Percentiles rank a stretch among this genome's conserved stretches.
These are phyloP conservation scores for Brachionus paranguensis DNA, from an alignment of 1,140 invertebrate genomes.

Conservation along the genomic window DNA sequence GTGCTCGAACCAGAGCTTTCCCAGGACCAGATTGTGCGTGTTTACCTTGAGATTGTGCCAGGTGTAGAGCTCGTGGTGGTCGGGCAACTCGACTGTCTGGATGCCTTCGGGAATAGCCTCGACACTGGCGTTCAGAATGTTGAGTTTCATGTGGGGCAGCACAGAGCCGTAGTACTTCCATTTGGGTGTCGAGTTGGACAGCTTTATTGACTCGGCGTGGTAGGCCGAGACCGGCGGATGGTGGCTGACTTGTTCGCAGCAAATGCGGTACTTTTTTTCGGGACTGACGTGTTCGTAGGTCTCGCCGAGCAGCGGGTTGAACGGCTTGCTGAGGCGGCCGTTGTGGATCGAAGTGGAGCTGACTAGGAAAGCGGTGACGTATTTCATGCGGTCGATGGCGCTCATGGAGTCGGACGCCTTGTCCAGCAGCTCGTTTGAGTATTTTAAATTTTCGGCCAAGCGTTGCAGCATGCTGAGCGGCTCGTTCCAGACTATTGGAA, in stretches of 20 bases:
- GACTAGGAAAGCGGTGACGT: constrained; percentile 31
- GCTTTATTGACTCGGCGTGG: neutral
- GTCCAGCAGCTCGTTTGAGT: constrained; percentile 69
- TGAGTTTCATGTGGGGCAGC: constrained; percentile 7
- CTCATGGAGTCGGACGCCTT: constrained; percentile 65
- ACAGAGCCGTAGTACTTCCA: constrained; percentile 37
- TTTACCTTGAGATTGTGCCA: constrained; percentile 78
- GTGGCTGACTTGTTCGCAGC: constrained; percentile 52
- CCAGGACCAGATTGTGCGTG: constrained; percentile 92
- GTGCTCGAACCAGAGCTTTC: constrained; percentile 93
- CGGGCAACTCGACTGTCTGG: constrained; percentile 76
- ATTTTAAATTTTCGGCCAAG: constrained; percentile 89
- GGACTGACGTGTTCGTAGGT: constrained; percentile 57
- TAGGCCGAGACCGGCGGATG: constrained; percentile 38
- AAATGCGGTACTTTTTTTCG: constrained; percentile 54
- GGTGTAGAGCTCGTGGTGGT: constrained; percentile 56
- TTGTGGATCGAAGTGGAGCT: constrained; percentile 6
- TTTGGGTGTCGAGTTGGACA: constrained; percentile 46
- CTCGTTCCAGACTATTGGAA: constrained; percentile 95
- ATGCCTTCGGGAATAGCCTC: constrained; percentile 88
- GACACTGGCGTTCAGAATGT: constrained; percentile 69
- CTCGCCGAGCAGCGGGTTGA: constrained; percentile 39
- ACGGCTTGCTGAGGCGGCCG: constrained; percentile 24
- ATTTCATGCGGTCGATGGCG: constrained; percentile 44
- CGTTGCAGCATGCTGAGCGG: constrained; percentile 88